Percentiles rank a stretch among this genome's conserved stretches.
Evolutionary conservation across 2,888 invertebrate genomes (phyloP).

Genomic region (Euphydryas editha): DNA sequence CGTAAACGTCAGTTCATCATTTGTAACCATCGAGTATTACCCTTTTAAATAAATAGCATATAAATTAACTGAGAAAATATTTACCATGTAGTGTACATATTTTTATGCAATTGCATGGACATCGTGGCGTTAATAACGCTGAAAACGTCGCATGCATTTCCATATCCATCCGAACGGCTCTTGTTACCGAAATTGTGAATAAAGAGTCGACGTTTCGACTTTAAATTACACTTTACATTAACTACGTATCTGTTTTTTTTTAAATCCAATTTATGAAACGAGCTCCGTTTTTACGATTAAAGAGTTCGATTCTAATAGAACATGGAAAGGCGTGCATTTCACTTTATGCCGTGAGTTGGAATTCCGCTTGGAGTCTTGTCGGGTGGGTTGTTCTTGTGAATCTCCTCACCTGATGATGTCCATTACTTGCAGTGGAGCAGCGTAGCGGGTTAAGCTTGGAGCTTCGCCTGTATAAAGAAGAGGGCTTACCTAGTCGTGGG

Average conservation of each 20-base stretch:
- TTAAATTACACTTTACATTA: background rate
- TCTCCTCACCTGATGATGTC: no score
- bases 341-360: no score
- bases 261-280: conserved; percentile 1
- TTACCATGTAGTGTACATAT: background rate
- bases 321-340: background rate
- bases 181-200: conserved; percentile 1
- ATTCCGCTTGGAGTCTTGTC: no score
- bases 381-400: no score
- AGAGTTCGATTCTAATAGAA: background rate
- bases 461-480: no score
- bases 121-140: conserved; percentile 4
- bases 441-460: no score
- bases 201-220: conserved; percentile 1
- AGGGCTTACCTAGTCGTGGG: no score
- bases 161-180: conserved; percentile 7
- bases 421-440: no score
- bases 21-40: no score
- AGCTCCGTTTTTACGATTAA: background rate
- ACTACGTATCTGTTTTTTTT: background rate
- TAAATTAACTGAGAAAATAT: no score
- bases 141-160: background rate
- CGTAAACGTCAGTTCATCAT: no score
- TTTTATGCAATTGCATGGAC: background rate
- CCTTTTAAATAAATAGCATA: no score